Conservation (phyloP, 2,113 vertebrate genomes). For the Hylia prasina region DNA sequence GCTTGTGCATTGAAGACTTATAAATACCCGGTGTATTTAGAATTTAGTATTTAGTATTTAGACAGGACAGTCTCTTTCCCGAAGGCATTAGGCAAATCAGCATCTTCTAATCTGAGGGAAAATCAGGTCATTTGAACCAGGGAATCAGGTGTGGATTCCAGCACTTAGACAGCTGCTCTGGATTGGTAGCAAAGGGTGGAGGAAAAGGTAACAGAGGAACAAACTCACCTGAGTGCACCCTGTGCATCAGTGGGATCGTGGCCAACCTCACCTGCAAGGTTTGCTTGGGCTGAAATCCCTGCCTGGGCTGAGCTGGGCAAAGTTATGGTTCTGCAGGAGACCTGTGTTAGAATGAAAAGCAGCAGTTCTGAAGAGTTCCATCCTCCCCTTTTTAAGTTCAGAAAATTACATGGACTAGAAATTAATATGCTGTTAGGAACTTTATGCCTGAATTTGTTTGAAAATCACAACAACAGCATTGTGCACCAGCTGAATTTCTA, state of each 20-base stretch:
- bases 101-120: neutral
- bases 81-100: neutral
- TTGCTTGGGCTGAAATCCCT: neutral
- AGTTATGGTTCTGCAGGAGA: neutral
- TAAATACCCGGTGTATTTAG: neutral
- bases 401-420: neutral
- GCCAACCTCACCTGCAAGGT: neutral
- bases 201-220: neutral
- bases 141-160: neutral
- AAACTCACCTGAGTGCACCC: fast-evolving
- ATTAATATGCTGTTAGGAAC: neutral
- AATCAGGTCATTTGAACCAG: neutral
- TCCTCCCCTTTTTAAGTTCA: neutral
- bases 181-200: neutral
- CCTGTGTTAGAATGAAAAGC: neutral
- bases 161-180: neutral
- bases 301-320: neutral
- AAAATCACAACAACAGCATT: neutral
- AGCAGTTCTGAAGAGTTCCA: neutral
- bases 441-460: neutral
- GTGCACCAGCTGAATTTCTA: neutral
- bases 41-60: neutral
- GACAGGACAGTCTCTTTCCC: neutral
- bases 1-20: neutral
- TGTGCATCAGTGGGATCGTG: fast-evolving